These are phyloP conservation scores for Macroteleia sp. DNA, from an alignment of 2,888 invertebrate genomes.

Conservation along the genomic window DNA sequence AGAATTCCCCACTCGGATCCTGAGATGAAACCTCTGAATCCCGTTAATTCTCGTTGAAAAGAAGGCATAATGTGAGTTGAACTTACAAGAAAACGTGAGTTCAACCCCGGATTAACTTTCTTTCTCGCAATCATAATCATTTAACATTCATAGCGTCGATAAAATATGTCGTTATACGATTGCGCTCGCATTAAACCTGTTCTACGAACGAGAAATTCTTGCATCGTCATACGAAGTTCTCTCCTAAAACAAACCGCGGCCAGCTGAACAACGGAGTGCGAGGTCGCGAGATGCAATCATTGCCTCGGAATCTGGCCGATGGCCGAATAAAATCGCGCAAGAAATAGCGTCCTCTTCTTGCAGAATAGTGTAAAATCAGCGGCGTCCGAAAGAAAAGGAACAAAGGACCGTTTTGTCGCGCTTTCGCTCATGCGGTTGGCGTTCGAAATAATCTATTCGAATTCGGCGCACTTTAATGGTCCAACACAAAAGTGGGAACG, in stretches of 20 bases:
- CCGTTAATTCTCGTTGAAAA: slow-evolving; percentile 1
- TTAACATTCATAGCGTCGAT: slow-evolving; percentile 22
- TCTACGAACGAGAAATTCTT: slow-evolving; percentile 36
- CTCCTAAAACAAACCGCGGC: slow-evolving; percentile 45
- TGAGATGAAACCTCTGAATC: too few relatives aligned
- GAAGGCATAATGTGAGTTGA: neutral
- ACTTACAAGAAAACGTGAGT: too few relatives aligned
- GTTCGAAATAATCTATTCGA: slow-evolving; percentile 61
- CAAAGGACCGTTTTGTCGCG: slow-evolving; percentile 62
- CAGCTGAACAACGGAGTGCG: slow-evolving; percentile 40
- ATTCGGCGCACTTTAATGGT: slow-evolving; percentile 61
- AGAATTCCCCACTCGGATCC: too few relatives aligned
- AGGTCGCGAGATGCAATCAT: slow-evolving; percentile 69
- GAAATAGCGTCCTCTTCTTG: slow-evolving; percentile 38
- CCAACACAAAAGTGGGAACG: slow-evolving; percentile 47
- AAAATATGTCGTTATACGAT: slow-evolving; percentile 19
- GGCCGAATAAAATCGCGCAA: slow-evolving; percentile 33
- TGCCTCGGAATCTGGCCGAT: slow-evolving; percentile 68
- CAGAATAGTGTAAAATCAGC: slow-evolving; percentile 55
- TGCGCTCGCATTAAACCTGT: slow-evolving; percentile 42
- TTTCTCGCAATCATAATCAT: slow-evolving; percentile 13
- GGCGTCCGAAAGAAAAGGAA: slow-evolving; percentile 27
- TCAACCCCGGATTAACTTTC: neutral
- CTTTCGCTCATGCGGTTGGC: slow-evolving; percentile 28
- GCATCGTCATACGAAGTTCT: slow-evolving; percentile 37